Conservation (phyloP, 2,797 vertebrate species). For the Octomys mimax region DNA sequence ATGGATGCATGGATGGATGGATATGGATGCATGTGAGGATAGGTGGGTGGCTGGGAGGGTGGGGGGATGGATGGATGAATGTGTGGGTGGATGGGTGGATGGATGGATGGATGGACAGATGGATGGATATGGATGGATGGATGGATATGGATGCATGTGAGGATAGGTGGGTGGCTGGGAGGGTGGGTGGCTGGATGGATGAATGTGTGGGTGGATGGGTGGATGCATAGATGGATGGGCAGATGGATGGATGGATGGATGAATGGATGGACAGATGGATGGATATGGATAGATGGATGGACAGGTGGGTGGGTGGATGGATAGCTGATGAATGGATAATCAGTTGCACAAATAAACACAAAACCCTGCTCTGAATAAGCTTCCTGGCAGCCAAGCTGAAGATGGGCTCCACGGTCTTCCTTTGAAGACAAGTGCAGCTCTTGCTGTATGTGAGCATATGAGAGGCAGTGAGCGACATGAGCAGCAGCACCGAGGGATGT, state of each 20-base stretch:
- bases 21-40: no score
- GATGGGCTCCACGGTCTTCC: neutral
- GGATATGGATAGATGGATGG: no score
- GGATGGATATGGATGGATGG: accelerated
- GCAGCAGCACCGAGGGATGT: neutral
- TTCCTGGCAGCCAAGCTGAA: neutral
- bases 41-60: no score
- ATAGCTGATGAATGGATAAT: neutral
- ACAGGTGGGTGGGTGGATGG: accelerated
- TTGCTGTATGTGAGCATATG: neutral
- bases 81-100: no score
- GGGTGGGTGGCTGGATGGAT: no score
- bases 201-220: no score
- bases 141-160: no score
- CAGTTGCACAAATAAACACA: neutral
- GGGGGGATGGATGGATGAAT: accelerated
- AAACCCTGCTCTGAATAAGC: neutral
- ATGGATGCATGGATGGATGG: no score
- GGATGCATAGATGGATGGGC: neutral
- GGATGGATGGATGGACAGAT: no score
- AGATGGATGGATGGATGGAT: no score
- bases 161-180: neutral
- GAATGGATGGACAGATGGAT: accelerated
- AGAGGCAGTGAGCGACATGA: neutral
- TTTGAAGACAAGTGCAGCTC: neutral